Percentiles rank a stretch among this genome's conserved stretches.
Evolutionary conservation across 2,888 invertebrate species (phyloP).

Genomic region (Amiota communis): DNA sequence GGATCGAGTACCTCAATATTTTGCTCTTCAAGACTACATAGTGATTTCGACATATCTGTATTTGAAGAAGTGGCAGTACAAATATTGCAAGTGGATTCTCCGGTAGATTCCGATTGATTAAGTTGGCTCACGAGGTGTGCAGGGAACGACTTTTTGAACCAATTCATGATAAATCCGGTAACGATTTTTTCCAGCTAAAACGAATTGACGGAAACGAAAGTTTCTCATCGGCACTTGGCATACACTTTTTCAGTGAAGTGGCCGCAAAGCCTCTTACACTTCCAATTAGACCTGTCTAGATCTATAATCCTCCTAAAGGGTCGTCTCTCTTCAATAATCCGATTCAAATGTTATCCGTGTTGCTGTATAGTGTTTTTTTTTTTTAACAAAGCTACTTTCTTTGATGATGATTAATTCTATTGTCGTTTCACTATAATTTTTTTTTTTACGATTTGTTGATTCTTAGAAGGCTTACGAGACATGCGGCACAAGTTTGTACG

Average conservation of each 20-base stretch:
- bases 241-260: background rate
- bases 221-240: conserved; percentile 76
- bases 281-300: background rate
- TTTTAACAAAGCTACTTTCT: too few relatives aligned
- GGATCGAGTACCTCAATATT: conserved; percentile 68
- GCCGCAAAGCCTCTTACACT: background rate
- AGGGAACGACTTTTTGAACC: conserved; percentile 79
- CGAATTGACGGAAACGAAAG: conserved; percentile 77
- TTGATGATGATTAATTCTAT: too few relatives aligned
- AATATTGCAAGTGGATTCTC: conserved; percentile 33
- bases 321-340: too few relatives aligned
- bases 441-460: too few relatives aligned
- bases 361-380: too few relatives aligned
- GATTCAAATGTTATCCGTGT: too few relatives aligned
- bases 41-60: conserved; percentile 49
- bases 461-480: too few relatives aligned
- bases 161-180: conserved; percentile 77
- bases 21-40: conserved; percentile 52
- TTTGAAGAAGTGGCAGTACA: background rate
- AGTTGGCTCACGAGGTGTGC: conserved; percentile 75
- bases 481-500: too few relatives aligned
- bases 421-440: too few relatives aligned
- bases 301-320: too few relatives aligned
- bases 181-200: conserved; percentile 79
- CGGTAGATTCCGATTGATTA: conserved; percentile 43